phyloP scores from a whole-genome alignment of 1,140 invertebrate species.

The Caerostris darwini region DNA sequence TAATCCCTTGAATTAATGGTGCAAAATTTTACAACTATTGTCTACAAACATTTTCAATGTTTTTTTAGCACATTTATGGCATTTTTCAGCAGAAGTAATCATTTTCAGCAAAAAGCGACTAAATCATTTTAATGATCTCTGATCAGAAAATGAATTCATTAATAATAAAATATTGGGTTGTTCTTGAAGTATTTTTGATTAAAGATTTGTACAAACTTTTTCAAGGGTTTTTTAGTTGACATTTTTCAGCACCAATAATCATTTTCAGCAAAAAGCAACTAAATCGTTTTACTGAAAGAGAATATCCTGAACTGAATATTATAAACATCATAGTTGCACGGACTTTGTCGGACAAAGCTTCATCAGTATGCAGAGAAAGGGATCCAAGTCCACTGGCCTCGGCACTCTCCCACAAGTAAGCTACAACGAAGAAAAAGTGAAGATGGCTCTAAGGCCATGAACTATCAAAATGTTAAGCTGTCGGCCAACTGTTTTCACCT shows the following conservation, averaged over 20 bases:
- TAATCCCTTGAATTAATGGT: too few relatives aligned
- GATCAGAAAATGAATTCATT: too few relatives aligned
- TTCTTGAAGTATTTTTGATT: too few relatives aligned
- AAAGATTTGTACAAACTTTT: not conserved
- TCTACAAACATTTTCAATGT: too few relatives aligned
- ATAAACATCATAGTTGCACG: not conserved
- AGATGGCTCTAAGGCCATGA: not conserved
- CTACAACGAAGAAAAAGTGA: not conserved
- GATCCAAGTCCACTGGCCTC: not conserved
- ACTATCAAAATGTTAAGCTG: not conserved
- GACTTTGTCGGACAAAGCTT: not conserved
- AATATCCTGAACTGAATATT: not conserved
- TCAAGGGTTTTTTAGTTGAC: not conserved
- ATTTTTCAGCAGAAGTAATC: too few relatives aligned
- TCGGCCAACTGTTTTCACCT: conserved; percentile 25
- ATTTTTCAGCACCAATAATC: not conserved
- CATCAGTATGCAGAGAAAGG: conserved; percentile 32
- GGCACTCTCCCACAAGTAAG: conserved; percentile 43
- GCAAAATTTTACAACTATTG: too few relatives aligned
- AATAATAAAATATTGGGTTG: too few relatives aligned
- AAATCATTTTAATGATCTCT: too few relatives aligned
- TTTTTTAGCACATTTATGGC: too few relatives aligned
- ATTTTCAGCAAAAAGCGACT: too few relatives aligned
- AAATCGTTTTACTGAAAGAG: too few relatives aligned
- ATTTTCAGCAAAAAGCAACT: not conserved